Evolutionary conservation across 37 sponge, comb jelly and placozoan species (phyloP), one percentile per base, ranked within the genome.

Genomic region (Hexactinellida sp.): DNA sequence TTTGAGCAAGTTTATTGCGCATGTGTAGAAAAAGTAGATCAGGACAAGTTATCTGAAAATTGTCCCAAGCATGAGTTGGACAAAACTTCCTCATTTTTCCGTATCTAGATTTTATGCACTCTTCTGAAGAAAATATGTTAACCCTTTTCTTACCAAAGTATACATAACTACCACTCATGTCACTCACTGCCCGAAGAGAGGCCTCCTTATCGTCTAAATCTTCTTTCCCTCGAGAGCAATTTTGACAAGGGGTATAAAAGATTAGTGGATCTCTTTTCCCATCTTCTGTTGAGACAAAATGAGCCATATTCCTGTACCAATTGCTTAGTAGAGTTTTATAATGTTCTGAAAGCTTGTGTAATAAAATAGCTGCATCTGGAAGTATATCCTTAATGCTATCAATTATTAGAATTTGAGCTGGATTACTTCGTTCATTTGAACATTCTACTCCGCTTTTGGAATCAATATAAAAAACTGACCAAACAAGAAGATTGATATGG

Each of bases 251-350:
- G 13, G 76, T 63, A n/a, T 63, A 63, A 23, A 63, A 63, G 13
- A 63, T 63, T 28, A 63, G 34, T 3, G 76, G 76, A n/a, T 63
- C 76, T n/a, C 76, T 63, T 63, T 63, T 63, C 3, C 34, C 13
- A 63, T 63, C 76, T 63, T 63, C 76, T 23, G 76, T 63, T 25
- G 76, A 63, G 5, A 63, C 76, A 63, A 63, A 63, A 63, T 63
- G 21, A 25, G 21, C 28, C 34, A 63, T 63, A 63, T 63, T 63
- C 30, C 13, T 63, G 30, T 63, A 63, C 76, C 76, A 63, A 63
- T 63, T 63, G 30, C 76, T 63, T 7, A 63, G 76, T 25, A 63
- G 76, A 25, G 25, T 63, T 28, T 63, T 63, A n/a, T 63, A 63
- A n/a, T 63, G 76, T 21, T 63, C 30, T 63, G 76, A 63, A 23